Conservation (phyloP, 2,888 invertebrate species). For the Laothoe populi region DNA sequence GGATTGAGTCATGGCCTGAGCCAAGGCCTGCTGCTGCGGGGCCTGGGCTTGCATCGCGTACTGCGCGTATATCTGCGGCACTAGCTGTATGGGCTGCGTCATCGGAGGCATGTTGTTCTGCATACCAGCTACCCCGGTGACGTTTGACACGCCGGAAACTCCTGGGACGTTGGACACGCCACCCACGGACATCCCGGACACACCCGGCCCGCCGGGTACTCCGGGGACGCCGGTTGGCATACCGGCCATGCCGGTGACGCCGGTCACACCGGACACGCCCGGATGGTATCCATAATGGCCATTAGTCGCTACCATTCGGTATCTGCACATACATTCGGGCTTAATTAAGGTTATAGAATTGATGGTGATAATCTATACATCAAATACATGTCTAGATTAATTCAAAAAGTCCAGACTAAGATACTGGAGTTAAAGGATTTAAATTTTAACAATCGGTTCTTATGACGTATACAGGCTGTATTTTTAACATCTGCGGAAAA, state of each 20-base stretch:
- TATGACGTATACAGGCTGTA: no score
- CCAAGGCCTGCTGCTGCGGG: conserved; percentile 7
- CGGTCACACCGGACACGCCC: background rate
- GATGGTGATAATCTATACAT: background rate
- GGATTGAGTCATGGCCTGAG: background rate
- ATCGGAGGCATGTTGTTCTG: background rate
- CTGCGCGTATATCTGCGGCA: conserved; percentile 33
- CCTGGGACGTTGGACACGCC: background rate
- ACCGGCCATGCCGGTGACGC: background rate
- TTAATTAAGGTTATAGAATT: background rate
- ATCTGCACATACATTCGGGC: background rate
- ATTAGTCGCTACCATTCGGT: background rate
- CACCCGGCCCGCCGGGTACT: background rate
- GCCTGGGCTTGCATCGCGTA: conserved; percentile 30
- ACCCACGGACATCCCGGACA: background rate
- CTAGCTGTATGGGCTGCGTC: conserved; percentile 33
- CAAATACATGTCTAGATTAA: no score
- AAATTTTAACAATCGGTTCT: no score
- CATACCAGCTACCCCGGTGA: background rate
- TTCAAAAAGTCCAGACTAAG: no score
- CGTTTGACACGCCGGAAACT: background rate
- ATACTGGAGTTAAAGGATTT: no score
- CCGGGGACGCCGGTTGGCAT: background rate
- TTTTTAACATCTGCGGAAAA: no score
- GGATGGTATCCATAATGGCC: background rate